Evolutionary conservation across 2,888 invertebrate genomes (phyloP), one percentile per base, ranked within the genome.

Genomic region (Chaetogeoica ovagalla): DNA sequence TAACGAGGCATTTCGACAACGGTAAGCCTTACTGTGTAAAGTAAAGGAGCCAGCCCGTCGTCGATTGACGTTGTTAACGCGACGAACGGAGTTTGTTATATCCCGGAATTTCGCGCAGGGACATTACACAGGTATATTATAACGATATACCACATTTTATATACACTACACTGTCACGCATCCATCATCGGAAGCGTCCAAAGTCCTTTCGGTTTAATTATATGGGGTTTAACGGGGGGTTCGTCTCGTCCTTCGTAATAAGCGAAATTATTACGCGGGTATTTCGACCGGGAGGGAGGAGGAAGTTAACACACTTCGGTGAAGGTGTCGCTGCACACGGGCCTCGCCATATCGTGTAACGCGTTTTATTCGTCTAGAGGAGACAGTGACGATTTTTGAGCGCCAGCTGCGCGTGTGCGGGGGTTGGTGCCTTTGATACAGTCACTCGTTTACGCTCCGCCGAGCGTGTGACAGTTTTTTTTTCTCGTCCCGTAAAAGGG

Each of bases 391-490:
- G 75, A 59, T 43, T 75, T 66, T 8, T 57, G 43, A 57, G 43
- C 43, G 75, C 57, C 75, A 66, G 66, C 75, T 66, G 74, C n/a
- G 2, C 8, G 57, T 21, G 63, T 13, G 52, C 63, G 62, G 62
- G 55, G 8, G 62, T 55, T 19, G 62, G 77, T 37, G 79, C 70
- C 77, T 77, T 77, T 77, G 77, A 77, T 77, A 77, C 77, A 71
- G 79, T 79, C 79, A 63, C 62, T 79, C 62, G 70, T 79, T 71
- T 70, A 63, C 62, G 79, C 79, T 70, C 63, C 37, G 63, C 55
- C 70, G 63, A 79, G 79, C 79, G 79, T 79, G 79, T 79, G 79
- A 79, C 79, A 63, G 79, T 79, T 62, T 71, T 71, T 75, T 77
- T 43, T 69, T 69, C 21, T n/a, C 8, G 7, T 19, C 15, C 17